Conservation (phyloP, 23 tunicate genomes). For the Styela clava region DNA sequence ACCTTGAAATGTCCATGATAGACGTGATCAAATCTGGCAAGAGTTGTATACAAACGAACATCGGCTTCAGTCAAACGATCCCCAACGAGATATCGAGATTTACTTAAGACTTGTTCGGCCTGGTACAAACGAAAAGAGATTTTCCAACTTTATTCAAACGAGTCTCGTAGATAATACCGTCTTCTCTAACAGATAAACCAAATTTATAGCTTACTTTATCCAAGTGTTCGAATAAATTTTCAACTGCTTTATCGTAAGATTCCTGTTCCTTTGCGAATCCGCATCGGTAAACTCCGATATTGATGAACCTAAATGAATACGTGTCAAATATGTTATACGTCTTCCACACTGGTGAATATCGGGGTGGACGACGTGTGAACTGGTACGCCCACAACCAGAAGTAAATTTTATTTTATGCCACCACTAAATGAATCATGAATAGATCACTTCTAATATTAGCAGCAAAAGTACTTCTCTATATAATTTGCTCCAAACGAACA, state of each 20-base stretch:
- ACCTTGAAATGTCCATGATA: conserved; percentile 85
- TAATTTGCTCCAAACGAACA: too few species aligned
- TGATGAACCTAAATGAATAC: conserved; percentile 39
- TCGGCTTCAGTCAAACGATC: conserved; percentile 72
- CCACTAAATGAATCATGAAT: too few species aligned
- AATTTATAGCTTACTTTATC: conserved; percentile 32
- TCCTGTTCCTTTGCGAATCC: conserved; percentile 59
- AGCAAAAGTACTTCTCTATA: too few species aligned
- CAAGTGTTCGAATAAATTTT: conserved; percentile 39
- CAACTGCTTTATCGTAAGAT: conserved; percentile 69
- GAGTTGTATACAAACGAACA: conserved; percentile 58
- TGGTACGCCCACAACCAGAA: too few species aligned
- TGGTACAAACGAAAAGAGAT: background rate
- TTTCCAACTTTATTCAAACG: too few species aligned
- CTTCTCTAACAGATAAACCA: background rate
- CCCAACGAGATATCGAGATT: conserved; percentile 58
- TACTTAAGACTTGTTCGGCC: conserved; percentile 57
- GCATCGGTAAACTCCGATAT: conserved; percentile 64
- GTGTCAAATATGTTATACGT: background rate
- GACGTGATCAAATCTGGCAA: conserved; percentile 68
- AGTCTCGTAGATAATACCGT: background rate
- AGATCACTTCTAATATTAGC: too few species aligned
- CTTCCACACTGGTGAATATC: too few species aligned
- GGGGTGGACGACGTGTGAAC: too few species aligned
- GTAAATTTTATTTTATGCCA: too few species aligned